Percentiles rank a stretch among this genome's conserved stretches.
phyloP scores from a whole-genome alignment of 2,113 vertebrate genomes.

The Spheniscus mendiculus region DNA sequence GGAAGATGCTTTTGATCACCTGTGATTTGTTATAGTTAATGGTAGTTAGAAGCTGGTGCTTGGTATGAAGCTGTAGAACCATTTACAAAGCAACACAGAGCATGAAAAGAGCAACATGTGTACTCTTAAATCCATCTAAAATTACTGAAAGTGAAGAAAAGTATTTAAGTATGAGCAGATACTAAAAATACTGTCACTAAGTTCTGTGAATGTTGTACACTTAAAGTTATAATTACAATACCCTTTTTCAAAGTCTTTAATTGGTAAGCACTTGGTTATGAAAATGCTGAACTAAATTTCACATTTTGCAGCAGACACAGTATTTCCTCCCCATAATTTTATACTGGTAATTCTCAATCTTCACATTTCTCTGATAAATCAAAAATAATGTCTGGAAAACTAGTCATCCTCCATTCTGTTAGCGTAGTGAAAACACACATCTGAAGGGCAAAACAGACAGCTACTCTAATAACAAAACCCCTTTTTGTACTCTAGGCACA shows the following conservation, averaged over 20 bases:
- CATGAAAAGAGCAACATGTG: fast-evolving
- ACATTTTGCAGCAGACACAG: not conserved
- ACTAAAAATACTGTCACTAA: not conserved
- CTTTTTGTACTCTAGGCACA: conserved; percentile 42
- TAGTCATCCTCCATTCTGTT: not conserved
- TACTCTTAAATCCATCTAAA: not conserved
- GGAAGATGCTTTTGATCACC: not conserved
- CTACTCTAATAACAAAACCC: not conserved
- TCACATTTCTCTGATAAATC: not conserved
- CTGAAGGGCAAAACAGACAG: conserved; percentile 23
- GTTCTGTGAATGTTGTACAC: not conserved
- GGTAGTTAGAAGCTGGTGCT: not conserved
- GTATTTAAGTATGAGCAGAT: not conserved
- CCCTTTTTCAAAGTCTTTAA: not conserved
- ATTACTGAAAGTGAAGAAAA: not conserved
- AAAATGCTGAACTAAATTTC: not conserved
- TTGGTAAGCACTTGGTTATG: not conserved
- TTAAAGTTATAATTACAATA: not conserved
- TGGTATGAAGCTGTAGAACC: not conserved
- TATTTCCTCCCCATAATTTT: not conserved
- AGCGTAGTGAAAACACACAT: not conserved
- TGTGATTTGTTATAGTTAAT: not conserved
- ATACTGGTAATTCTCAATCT: not conserved
- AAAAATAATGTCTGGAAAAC: not conserved
- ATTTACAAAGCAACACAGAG: not conserved